Evolutionary conservation across 35 echinoderm and acorn worm species (phyloP), one percentile per base, ranked within the genome.

Genomic region (Ophiothrix spiculata): DNA sequence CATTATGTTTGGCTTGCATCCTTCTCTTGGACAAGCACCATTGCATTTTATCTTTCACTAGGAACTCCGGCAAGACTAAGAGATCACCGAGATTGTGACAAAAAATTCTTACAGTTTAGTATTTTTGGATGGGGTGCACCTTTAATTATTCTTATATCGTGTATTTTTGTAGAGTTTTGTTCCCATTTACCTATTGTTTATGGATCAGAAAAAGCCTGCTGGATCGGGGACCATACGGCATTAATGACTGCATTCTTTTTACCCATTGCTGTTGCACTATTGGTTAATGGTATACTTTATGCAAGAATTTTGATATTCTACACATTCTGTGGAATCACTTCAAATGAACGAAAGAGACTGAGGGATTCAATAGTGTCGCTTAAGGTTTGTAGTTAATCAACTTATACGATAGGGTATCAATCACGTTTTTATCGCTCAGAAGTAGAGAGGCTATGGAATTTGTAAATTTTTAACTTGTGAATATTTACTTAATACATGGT

Each of bases 11-110:
- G 84, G 64, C 46, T 92, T 2, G 33, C 77, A 25, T 78, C 84
- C 31, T 92, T 92, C 69, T 75, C 56, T n/a, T 92, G 90, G 90
- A 92, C 84, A 35, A 92, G 87, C 77, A 85, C 81, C 0, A 63
- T 92, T 31, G 90, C 90, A 0, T 92, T 92, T 35, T 78, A 92
- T 64, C 56, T 92, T 21, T 73, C 84, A 19, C 79, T 92, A 0
- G 88, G 88, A 3, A 75, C 88, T 0, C 38, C 40, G 37, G 88
- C 88, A 13, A 38, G 81, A 17, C 81, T 85, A 21, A 36, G 31
- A 39, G 31, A 36, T 35, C 38, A 77, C 38, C 40, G 46, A n/a
- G 75, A 74, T 33, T 38, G 21, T 33, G n/a, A 75, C 28, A 87
- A 82, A 25, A 82, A 38, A 35, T 86, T 87, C 46, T 40, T 92